Percentiles rank a stretch among this genome's conserved stretches.
Conservation (phyloP, 2,888 invertebrate species). For the Hypena proboscidalis region DNA sequence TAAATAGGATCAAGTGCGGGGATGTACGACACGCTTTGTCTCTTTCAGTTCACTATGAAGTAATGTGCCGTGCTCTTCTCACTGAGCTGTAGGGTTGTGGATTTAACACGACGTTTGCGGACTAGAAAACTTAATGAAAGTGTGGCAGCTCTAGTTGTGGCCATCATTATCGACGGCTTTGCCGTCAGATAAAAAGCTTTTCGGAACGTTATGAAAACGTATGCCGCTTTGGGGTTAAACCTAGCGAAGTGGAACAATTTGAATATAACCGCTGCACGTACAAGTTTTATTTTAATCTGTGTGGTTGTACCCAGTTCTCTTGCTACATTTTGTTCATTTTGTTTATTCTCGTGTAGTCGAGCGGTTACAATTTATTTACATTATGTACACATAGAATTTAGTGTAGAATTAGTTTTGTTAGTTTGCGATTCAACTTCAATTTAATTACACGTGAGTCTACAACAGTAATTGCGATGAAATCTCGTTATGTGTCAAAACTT, state of each 20-base stretch:
- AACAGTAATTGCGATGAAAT: neutral
- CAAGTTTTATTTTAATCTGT: slow-evolving; percentile 45
- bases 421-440: neutral
- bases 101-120: slow-evolving; percentile 65
- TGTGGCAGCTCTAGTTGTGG: slow-evolving; percentile 63
- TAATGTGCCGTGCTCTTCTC: slow-evolving; percentile 49
- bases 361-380: neutral
- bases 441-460: neutral
- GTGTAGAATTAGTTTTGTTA: neutral
- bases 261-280: slow-evolving; percentile 39
- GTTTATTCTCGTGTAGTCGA: neutral
- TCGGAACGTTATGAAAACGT: slow-evolving; percentile 69
- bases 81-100: slow-evolving; percentile 54
- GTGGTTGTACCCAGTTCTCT: slow-evolving; percentile 12
- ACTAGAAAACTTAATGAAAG: slow-evolving; percentile 79
- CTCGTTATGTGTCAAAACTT: neutral
- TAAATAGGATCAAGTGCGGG: slow-evolving; percentile 80
- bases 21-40: slow-evolving; percentile 53
- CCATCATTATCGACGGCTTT: slow-evolving; percentile 79
- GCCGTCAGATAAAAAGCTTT: slow-evolving; percentile 70
- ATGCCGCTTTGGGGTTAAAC: slow-evolving; percentile 67
- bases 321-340: slow-evolving; percentile 20
- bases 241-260: slow-evolving; percentile 56
- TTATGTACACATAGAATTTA: neutral
- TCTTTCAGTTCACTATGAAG: slow-evolving; percentile 45